Evolutionary conservation across 2,888 invertebrate genomes (phyloP).

Genomic region (Corythucha ciliata): DNA sequence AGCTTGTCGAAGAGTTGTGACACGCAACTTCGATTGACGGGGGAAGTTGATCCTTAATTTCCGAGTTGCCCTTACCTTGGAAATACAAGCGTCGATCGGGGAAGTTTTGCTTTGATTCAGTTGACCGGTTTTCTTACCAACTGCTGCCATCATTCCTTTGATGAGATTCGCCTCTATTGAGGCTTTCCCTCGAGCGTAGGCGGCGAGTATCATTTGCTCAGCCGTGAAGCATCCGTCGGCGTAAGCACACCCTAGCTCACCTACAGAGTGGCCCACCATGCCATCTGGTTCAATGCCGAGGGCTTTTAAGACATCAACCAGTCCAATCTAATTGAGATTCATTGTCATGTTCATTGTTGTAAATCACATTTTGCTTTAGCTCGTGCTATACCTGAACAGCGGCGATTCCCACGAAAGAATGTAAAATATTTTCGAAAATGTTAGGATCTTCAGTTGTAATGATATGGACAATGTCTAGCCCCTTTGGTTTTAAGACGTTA

Average conservation of each 20-base stretch:
- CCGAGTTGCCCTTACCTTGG: slow-evolving; percentile 33
- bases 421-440: slow-evolving; percentile 55
- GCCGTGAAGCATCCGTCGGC: slow-evolving; percentile 53
- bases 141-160: slow-evolving; percentile 48
- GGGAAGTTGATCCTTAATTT: slow-evolving; percentile 43
- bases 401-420: slow-evolving; percentile 67
- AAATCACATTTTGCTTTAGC: slow-evolving; percentile 32
- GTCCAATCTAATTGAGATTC: slow-evolving; percentile 49
- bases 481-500: slow-evolving; percentile 49
- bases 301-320: slow-evolving; percentile 53
- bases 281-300: slow-evolving; percentile 60
- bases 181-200: slow-evolving; percentile 49
- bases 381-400: slow-evolving; percentile 57
- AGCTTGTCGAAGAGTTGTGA: slow-evolving; percentile 66
- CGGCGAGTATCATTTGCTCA: slow-evolving; percentile 51
- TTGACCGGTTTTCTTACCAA: too few species aligned
- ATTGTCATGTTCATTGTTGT: background rate
- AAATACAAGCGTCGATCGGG: too few species aligned
- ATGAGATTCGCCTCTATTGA: slow-evolving; percentile 42
- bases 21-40: slow-evolving; percentile 64
- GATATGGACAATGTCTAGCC: slow-evolving; percentile 53
- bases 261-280: slow-evolving; percentile 61
- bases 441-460: slow-evolving; percentile 52
- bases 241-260: slow-evolving; percentile 56
- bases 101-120: slow-evolving; percentile 18